A percentile compares a stretch with the other conserved stretches of the same genome.
phyloP scores from a whole-genome alignment of 2,888 invertebrate genomes.

The Pharmacophagus antenor region DNA sequence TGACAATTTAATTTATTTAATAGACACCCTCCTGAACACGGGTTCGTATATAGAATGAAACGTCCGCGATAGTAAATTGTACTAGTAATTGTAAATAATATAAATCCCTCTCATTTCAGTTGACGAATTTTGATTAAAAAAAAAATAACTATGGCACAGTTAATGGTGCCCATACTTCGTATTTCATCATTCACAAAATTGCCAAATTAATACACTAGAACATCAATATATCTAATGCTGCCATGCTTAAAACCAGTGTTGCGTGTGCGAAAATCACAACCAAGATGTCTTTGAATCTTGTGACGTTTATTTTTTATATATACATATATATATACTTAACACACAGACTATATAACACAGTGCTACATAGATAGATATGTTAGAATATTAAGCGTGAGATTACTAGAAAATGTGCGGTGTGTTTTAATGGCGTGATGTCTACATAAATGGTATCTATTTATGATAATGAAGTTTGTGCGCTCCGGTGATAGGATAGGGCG shows the following conservation, averaged over 20 bases:
- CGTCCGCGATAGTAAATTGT: too few species aligned
- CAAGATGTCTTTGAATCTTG: too few species aligned
- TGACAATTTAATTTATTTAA: too few species aligned
- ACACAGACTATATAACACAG: constrained; percentile 14
- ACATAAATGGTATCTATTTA: constrained; percentile 57
- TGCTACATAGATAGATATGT: constrained; percentile 62
- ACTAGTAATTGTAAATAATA: too few species aligned
- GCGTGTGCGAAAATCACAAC: not conserved
- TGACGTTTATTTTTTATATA: constrained; percentile 30
- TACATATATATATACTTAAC: constrained; percentile 47
- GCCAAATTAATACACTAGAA: constrained; percentile 1
- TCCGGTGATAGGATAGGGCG: constrained; percentile 55
- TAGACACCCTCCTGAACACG: too few species aligned
- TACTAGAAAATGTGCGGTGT: constrained; percentile 57
- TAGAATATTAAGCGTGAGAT: constrained; percentile 64
- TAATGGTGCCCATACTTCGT: not conserved
- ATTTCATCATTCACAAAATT: not conserved
- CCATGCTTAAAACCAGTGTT: constrained; percentile 3
- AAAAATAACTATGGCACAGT: too few species aligned
- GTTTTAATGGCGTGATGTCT: constrained; percentile 59
- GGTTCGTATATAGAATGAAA: too few species aligned
- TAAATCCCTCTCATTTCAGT: too few species aligned
- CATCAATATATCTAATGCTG: constrained; percentile 20
- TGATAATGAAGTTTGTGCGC: constrained; percentile 54
- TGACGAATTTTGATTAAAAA: too few species aligned